These are phyloP conservation scores for Geopemphigus sp. DNA, from an alignment of 1,140 invertebrate species.

Conservation along the genomic window DNA sequence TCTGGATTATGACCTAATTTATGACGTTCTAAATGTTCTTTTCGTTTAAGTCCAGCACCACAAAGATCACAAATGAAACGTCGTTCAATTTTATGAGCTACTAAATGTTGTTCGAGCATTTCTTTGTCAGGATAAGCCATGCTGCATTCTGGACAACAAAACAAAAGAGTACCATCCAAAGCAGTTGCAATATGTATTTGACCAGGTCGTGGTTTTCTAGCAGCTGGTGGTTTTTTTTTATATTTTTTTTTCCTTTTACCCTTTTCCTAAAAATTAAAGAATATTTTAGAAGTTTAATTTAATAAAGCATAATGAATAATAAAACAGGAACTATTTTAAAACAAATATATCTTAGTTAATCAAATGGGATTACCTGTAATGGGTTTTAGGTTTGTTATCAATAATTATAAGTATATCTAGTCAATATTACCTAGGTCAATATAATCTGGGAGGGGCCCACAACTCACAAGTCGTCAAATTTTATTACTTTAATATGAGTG, in stretches of 20 bases:
- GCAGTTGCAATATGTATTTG: slow-evolving; percentile 71
- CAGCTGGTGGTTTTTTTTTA: slow-evolving; percentile 75
- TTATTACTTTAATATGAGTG: too few species aligned
- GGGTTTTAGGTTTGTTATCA: too few species aligned
- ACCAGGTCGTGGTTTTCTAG: slow-evolving; percentile 68
- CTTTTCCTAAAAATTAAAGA: slow-evolving; percentile 36
- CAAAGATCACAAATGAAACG: slow-evolving; percentile 65
- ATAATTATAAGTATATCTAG: too few species aligned
- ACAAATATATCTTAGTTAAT: too few species aligned
- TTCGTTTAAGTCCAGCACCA: slow-evolving; percentile 70
- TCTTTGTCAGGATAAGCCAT: slow-evolving; percentile 77
- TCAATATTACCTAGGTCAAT: too few species aligned
- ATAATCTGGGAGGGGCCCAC: too few species aligned
- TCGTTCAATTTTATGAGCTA: slow-evolving; percentile 74
- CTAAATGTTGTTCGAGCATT: slow-evolving; percentile 70
- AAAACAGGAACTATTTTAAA: too few species aligned
- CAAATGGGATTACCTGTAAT: too few species aligned
- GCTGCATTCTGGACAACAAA: slow-evolving; percentile 76
- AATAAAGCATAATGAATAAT: too few species aligned
- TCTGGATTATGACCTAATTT: slow-evolving; percentile 77
- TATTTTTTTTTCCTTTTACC: slow-evolving; percentile 73
- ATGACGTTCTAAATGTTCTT: slow-evolving; percentile 75
- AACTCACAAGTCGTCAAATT: too few species aligned
- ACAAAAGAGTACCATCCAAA: slow-evolving; percentile 69
- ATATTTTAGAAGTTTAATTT: background rate